Evolutionary conservation across 2,797 vertebrate species (phyloP).

Genomic region (Malurus splendens): DNA sequence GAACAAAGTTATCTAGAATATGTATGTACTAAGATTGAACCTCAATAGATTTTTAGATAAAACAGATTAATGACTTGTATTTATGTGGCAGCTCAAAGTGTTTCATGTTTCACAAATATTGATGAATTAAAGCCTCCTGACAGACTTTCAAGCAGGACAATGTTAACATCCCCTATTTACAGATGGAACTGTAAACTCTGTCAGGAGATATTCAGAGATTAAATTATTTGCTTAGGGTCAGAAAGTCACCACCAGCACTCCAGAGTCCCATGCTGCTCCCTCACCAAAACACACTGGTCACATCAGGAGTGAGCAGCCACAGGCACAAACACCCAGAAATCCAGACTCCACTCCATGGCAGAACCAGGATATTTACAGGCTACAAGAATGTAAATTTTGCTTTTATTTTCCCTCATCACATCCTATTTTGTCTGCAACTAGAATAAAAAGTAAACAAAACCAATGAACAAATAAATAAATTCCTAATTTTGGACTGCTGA

Average conservation of each 20-base stretch:
- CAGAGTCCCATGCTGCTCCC: background rate
- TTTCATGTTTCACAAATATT: conserved; percentile 43
- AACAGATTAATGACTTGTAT: background rate
- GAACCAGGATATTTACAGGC: background rate
- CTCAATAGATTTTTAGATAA: background rate
- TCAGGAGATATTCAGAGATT: conserved; percentile 37
- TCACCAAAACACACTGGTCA: background rate
- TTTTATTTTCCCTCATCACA: background rate
- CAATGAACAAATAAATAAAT: background rate
- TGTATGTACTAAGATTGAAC: background rate
- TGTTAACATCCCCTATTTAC: conserved; percentile 35
- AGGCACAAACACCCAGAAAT: background rate
- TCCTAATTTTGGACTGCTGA: background rate
- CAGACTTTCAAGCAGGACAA: conserved; percentile 15
- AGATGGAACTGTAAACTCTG: conserved; percentile 41
- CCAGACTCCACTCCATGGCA: background rate
- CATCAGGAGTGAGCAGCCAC: background rate
- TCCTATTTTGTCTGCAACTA: background rate
- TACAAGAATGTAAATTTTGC: background rate
- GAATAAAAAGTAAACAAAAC: background rate
- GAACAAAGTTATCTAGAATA: background rate
- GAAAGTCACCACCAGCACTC: background rate
- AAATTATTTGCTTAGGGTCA: conserved; percentile 47
- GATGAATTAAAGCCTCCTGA: conserved; percentile 43
- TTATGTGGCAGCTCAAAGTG: background rate